Evolutionary conservation across 2,797 vertebrate genomes (phyloP), one percentile per base, ranked within the genome.

Genomic region (Sebastes glaucus): DNA sequence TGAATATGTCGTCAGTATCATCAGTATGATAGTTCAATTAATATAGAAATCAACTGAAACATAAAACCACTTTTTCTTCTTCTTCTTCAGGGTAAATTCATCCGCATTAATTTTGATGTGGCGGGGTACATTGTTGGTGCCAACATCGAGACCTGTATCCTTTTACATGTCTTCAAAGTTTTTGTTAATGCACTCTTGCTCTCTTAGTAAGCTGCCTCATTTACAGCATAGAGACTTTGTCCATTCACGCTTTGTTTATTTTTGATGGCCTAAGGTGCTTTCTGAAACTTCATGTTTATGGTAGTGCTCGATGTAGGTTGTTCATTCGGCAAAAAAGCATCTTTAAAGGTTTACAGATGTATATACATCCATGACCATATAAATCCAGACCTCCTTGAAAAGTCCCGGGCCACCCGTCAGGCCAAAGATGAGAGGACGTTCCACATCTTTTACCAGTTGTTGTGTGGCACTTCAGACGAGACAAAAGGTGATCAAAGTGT

Each of bases 61-160:
- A 35, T 83, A 9, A 71, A 81, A 68, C 4, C 3, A 6, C 25
- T 46, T 77, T 7, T 80, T n/a, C 6, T 84, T 56, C 42, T 49
- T 80, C 59, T 61, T 80, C 59, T 80, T 80, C 52, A 98, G 97
- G 97, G 97, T 70, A 98, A 98, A 94, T 98, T 98, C 92, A 98
- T 98, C 78, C 97, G 97, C 42, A 97, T 98, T 83, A 98, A 98
- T 89, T 98, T 98, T 80, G 97, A 98, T 4, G 96, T 97, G 64
- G 95, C 97, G 0, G 97, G 97, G 35, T 98, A 98, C 89, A 98
- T 98, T 14, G 97, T 98, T 66, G 97, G 97, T 84, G 97, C 97
- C 88, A 98, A 98, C 94, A 98, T 98, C 27, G 97, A 98, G 89
- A 98, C 97, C 86, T 98, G 97, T 97, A 98, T 98, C 97, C 96